These are phyloP conservation scores for Centropristis striata DNA, from an alignment of 2,113 vertebrate genomes.

Conservation along the genomic window DNA sequence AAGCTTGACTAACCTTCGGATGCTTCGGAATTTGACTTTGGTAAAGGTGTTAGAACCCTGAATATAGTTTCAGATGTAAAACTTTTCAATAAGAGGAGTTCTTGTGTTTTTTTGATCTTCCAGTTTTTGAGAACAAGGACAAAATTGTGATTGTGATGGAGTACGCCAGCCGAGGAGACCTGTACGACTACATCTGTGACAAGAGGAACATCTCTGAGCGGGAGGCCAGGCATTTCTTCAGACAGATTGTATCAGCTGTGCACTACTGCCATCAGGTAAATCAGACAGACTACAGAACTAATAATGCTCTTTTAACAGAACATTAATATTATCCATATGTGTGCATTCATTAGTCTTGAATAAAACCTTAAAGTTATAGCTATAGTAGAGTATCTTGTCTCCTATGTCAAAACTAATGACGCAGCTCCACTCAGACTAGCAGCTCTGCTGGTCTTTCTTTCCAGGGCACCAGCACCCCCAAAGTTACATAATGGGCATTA, in stretches of 20 bases:
- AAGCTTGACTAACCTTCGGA: too few species aligned
- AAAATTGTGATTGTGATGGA: slow-evolving; percentile 99
- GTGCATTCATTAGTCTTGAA: neutral
- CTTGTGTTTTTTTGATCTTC: neutral
- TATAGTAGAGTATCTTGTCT: neutral
- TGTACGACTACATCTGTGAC: slow-evolving; percentile 95
- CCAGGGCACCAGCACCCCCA: slow-evolving; percentile 46
- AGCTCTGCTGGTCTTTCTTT: slow-evolving; percentile 22
- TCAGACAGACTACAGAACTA: neutral
- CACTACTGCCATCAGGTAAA: slow-evolving; percentile 95
- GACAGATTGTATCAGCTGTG: slow-evolving; percentile 95
- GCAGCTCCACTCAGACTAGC: slow-evolving; percentile 26
- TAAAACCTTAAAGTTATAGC: neutral
- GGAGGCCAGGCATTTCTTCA: slow-evolving; percentile 93
- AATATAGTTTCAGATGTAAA: neutral
- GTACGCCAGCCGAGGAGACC: slow-evolving; percentile 93
- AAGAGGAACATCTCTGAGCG: slow-evolving; percentile 88
- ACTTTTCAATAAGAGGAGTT: neutral
- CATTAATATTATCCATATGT: neutral
- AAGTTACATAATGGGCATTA: slow-evolving; percentile 74
- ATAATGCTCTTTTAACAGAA: neutral
- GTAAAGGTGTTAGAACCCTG: too few species aligned
- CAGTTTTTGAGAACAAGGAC: slow-evolving; percentile 98
- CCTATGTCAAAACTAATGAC: slow-evolving; percentile 10
- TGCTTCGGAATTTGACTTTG: too few species aligned